Conservation (phyloP, 2,113 vertebrate genomes). For the Leucoraja erinaceus region DNA sequence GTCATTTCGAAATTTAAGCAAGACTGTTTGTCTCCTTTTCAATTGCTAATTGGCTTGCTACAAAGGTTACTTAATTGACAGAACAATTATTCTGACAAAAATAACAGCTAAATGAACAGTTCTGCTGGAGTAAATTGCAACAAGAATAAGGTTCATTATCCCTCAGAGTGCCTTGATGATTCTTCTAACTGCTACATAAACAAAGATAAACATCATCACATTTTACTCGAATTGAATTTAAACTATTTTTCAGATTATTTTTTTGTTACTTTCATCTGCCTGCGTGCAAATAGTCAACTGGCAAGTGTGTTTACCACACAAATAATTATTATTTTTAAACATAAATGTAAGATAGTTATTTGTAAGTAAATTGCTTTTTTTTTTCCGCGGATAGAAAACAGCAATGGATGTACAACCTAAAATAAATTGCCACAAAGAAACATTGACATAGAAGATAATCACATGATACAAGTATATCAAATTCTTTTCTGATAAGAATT, state of each 20-base stretch:
- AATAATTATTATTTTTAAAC: background rate
- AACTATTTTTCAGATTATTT: background rate
- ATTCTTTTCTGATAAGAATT: slow-evolving; percentile 30
- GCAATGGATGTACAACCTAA: background rate
- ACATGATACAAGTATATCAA: slow-evolving; percentile 34
- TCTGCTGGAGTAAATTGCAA: background rate
- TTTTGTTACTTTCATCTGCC: background rate
- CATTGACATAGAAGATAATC: slow-evolving; percentile 32
- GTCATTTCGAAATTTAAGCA: background rate
- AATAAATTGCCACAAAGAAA: background rate
- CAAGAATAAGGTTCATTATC: background rate
- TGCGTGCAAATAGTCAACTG: background rate
- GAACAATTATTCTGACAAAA: background rate
- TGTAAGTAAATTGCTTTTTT: background rate
- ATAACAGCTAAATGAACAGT: background rate
- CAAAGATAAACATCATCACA: background rate
- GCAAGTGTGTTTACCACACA: background rate
- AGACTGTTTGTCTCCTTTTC: background rate
- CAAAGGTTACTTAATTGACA: background rate
- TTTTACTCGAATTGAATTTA: background rate
- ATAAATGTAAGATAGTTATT: background rate
- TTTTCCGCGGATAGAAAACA: background rate
- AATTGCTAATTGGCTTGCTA: background rate
- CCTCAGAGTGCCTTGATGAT: background rate
- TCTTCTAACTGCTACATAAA: background rate